Conservation (phyloP, 1,140 invertebrate genomes). For the Chionoecetes opilio region DNA sequence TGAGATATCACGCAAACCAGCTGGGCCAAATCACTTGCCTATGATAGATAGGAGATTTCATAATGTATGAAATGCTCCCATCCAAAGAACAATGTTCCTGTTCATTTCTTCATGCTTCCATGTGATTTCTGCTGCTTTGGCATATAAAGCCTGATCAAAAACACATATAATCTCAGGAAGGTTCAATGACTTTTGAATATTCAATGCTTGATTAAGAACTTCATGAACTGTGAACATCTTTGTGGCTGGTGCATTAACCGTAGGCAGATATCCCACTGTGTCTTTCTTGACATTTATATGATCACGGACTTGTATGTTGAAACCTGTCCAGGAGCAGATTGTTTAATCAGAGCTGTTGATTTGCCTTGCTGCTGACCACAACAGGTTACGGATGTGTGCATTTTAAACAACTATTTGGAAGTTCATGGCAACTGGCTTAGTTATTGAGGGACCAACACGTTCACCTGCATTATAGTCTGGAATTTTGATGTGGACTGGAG, state of each 20-base stretch:
- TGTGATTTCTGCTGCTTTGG: slow-evolving; percentile 36
- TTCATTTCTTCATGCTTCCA: slow-evolving; percentile 43
- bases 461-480: too few relatives aligned
- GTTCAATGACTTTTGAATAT: not conserved
- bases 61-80: slow-evolving; percentile 80
- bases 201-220: slow-evolving; percentile 1
- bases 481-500: not conserved
- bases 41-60: slow-evolving; percentile 75
- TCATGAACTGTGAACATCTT: slow-evolving; percentile 45
- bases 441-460: too few relatives aligned
- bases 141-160: slow-evolving; percentile 49
- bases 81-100: slow-evolving; percentile 69
- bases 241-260: slow-evolving; percentile 40
- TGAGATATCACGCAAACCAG: slow-evolving; percentile 76
- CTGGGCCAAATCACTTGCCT: slow-evolving; percentile 80
- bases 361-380: not conserved
- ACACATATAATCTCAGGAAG: not conserved
- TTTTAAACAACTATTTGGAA: not conserved
- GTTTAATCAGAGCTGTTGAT: not conserved
- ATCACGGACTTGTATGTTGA: slow-evolving; percentile 32
- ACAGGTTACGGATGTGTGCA: not conserved
- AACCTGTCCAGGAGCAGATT: slow-evolving; percentile 42
- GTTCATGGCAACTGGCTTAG: not conserved
- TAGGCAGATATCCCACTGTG: not conserved
- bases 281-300: not conserved